Percentiles rank a stretch among this genome's conserved stretches.
Evolutionary conservation across 1,140 invertebrate species (phyloP).

Genomic region (Melitaea cinxia): DNA sequence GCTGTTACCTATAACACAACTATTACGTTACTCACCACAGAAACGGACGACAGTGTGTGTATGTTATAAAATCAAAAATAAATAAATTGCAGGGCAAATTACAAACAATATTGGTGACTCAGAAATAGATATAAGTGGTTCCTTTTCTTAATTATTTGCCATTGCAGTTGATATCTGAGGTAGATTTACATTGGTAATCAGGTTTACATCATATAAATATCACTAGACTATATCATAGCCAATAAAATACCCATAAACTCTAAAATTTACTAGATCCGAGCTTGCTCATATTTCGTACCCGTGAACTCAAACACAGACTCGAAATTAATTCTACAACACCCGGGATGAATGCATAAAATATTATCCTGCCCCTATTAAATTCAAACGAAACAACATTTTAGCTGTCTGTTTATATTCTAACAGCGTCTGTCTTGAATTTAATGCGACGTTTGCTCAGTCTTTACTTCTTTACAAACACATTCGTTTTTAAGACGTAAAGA

Average conservation of each 20-base stretch:
- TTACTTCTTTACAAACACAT: background rate
- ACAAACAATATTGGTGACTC: too few relatives aligned
- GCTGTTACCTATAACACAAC: too few relatives aligned
- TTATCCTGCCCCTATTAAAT: conserved; percentile 13
- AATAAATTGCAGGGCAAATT: too few relatives aligned
- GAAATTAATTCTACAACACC: conserved; percentile 2
- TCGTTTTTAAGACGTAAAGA: background rate
- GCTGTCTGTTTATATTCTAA: conserved; percentile 5
- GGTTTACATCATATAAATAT: too few relatives aligned
- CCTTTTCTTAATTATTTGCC: too few relatives aligned
- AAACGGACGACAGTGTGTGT: too few relatives aligned
- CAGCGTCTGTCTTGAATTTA: background rate
- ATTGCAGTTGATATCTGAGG: too few relatives aligned
- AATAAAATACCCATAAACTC: background rate
- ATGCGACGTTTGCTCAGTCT: background rate
- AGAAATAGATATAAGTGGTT: too few relatives aligned
- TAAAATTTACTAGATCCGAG: background rate
- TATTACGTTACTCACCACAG: too few relatives aligned
- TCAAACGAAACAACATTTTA: conserved; percentile 11
- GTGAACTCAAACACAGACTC: background rate
- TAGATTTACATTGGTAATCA: too few relatives aligned
- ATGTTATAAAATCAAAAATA: too few relatives aligned
- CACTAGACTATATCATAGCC: background rate
- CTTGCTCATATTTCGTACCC: background rate
- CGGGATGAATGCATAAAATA: conserved; percentile 8